phyloP scores from a whole-genome alignment of 2,888 invertebrate species.

The Euclidia mi region DNA sequence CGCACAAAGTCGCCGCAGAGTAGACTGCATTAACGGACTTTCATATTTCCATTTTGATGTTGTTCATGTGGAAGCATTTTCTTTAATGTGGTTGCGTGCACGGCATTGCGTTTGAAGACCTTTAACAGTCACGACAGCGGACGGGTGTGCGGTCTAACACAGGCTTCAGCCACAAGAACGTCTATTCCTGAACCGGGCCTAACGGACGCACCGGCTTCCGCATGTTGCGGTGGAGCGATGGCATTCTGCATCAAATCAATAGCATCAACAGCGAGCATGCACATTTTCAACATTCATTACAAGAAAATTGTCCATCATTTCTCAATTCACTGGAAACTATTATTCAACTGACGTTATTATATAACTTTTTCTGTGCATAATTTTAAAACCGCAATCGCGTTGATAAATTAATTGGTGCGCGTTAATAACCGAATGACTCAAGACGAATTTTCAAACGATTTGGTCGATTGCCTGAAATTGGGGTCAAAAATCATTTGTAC shows the following conservation, averaged over 20 bases:
- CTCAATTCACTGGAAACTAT: slow-evolving; percentile 32
- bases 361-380: slow-evolving; percentile 25
- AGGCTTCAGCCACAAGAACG: slow-evolving; percentile 38
- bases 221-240: slow-evolving; percentile 48
- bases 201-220: slow-evolving; percentile 45
- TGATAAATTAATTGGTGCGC: slow-evolving; percentile 48
- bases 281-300: slow-evolving; percentile 34
- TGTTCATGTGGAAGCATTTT: slow-evolving; percentile 9
- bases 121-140: slow-evolving; percentile 24
- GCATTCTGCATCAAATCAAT: slow-evolving; percentile 37
- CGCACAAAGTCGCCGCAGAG: slow-evolving; percentile 3
- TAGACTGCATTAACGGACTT: slow-evolving; percentile 2
- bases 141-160: slow-evolving; percentile 36
- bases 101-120: slow-evolving; percentile 35
- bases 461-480: slow-evolving; percentile 42
- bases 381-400: slow-evolving; percentile 35
- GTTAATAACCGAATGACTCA: slow-evolving; percentile 47
- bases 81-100: slow-evolving; percentile 19
- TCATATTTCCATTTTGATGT: slow-evolving; percentile 8
- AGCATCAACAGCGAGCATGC: slow-evolving; percentile 19
- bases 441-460: slow-evolving; percentile 48
- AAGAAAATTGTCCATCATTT: slow-evolving; percentile 22
- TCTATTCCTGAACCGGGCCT: slow-evolving; percentile 38
- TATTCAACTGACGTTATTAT: slow-evolving; percentile 42
- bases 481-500: slow-evolving; percentile 33